Conservation (phyloP, 2,113 vertebrate genomes). For the Pteropus alecto region DNA sequence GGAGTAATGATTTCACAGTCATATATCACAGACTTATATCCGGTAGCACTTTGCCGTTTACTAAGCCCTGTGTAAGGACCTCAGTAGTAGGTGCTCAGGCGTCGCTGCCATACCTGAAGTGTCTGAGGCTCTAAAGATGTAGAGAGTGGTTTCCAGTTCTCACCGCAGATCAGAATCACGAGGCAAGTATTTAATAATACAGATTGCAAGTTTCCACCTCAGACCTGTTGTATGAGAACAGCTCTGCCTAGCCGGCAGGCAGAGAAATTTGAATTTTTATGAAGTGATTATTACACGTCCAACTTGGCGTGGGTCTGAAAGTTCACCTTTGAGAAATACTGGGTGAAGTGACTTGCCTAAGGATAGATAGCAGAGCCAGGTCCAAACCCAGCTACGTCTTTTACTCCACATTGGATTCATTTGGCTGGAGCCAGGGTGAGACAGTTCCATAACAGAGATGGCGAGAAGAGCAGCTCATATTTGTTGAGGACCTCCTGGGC, state of each 20-base stretch:
- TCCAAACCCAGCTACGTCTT: not conserved
- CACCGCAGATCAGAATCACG: not conserved
- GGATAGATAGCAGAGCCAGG: not conserved
- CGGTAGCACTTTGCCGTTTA: not conserved
- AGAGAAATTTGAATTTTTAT: not conserved
- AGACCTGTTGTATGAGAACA: not conserved
- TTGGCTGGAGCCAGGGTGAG: not conserved
- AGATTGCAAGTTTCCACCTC: not conserved
- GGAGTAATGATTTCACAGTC: fast-evolving
- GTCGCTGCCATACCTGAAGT: fast-evolving
- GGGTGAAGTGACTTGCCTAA: not conserved
- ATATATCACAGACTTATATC: too few relatives aligned
- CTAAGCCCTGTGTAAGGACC: not conserved
- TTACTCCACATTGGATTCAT: not conserved
- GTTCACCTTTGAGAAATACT: not conserved
- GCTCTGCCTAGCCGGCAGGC: not conserved
- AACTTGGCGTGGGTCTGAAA: not conserved
- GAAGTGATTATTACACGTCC: not conserved
- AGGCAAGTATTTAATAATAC: not conserved
- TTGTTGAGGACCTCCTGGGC: not conserved
- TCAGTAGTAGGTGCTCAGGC: too few relatives aligned
- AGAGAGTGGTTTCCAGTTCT: not conserved
- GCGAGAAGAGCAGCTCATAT: not conserved
- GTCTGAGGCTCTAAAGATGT: not conserved
- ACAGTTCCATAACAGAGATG: not conserved